Percentiles rank a stretch among this genome's conserved stretches.
Evolutionary conservation across 2,797 vertebrate species (phyloP).

Genomic region (Macropus fuliginosus): DNA sequence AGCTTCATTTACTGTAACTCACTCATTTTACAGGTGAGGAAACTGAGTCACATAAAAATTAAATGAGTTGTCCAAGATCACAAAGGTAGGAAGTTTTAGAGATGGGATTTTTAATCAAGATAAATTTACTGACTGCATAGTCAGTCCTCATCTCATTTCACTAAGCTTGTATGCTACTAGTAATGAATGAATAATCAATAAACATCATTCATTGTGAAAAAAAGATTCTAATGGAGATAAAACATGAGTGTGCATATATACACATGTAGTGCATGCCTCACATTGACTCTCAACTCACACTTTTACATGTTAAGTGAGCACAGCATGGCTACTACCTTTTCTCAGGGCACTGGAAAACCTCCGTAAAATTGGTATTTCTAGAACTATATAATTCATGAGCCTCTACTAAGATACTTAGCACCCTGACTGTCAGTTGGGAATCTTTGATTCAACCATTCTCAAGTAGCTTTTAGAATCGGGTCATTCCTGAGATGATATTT

Average conservation of each 20-base stretch:
- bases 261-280: accelerated
- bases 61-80: not conserved
- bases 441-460: not conserved
- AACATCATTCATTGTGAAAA: not conserved
- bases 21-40: not conserved
- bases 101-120: not conserved
- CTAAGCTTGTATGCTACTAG: not conserved
- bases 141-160: not conserved
- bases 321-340: not conserved
- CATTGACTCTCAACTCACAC: not conserved
- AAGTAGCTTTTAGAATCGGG: not conserved
- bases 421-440: not conserved
- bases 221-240: not conserved
- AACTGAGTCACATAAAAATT: not conserved
- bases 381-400: not conserved
- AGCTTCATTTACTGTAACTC: not conserved
- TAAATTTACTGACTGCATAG: not conserved
- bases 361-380: not conserved
- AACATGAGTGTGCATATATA: not conserved
- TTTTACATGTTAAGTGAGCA: not conserved
- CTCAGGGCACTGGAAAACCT: not conserved
- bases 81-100: not conserved
- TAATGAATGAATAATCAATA: not conserved
- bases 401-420: not conserved
- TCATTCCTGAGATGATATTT: not conserved